These are phyloP conservation scores for Alethe castanea DNA, from an alignment of 2,113 vertebrate genomes.

Conservation along the genomic window DNA sequence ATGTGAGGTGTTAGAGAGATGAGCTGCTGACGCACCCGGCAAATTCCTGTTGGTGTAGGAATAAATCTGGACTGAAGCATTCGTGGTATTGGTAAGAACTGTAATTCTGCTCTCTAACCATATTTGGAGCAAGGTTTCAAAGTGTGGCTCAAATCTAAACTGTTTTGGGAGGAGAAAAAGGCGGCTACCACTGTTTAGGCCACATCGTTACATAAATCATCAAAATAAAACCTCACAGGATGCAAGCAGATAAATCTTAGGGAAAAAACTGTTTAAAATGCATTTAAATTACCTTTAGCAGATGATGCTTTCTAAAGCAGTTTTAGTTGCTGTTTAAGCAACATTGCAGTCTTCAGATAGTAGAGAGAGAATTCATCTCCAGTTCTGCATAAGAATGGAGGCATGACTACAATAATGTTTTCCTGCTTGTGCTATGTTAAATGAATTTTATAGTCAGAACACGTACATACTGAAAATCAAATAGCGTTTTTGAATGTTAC, in stretches of 20 bases:
- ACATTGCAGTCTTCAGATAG: background rate
- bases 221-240: background rate
- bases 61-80: background rate
- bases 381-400: background rate
- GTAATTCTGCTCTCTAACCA: background rate
- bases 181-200: background rate
- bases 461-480: background rate
- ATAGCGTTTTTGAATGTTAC: background rate
- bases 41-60: background rate
- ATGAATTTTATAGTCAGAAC: background rate
- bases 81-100: background rate
- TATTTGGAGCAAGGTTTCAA: background rate
- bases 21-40: background rate
- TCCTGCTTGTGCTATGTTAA: background rate
- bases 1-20: background rate
- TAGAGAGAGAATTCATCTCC: background rate
- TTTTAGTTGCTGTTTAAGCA: background rate
- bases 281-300: background rate
- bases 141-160: background rate
- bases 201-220: background rate
- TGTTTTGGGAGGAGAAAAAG: accelerated
- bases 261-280: background rate
- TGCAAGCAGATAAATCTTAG: background rate
- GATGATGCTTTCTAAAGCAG: background rate
- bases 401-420: background rate